Conservation (phyloP, 1,140 invertebrate genomes). For the Polypedilum vanderplanki region DNA sequence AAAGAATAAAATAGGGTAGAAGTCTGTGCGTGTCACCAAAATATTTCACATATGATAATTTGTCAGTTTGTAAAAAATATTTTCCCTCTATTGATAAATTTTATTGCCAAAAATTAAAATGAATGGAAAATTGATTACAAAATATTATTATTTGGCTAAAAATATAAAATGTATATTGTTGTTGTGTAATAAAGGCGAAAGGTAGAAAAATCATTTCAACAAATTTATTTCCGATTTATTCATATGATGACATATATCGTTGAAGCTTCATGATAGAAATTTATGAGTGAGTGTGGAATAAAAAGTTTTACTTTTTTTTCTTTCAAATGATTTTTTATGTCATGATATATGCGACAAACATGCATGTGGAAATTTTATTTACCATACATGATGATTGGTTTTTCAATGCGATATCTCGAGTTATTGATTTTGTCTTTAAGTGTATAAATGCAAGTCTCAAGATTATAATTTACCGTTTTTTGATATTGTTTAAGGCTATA, state of each 20-base stretch:
- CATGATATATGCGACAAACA: background rate
- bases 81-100: background rate
- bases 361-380: slow-evolving; percentile 12
- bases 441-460: background rate
- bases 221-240: slow-evolving; percentile 20
- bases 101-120: slow-evolving; percentile 28
- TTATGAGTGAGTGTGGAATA: background rate
- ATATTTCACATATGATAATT: slow-evolving; percentile 24
- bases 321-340: background rate
- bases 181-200: slow-evolving; percentile 28
- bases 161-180: slow-evolving; percentile 27
- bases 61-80: background rate
- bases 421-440: slow-evolving; percentile 8
- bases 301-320: background rate
- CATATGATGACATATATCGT: slow-evolving; percentile 15
- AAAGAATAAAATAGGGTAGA: background rate
- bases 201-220: background rate
- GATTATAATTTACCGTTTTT: too few species aligned
- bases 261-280: background rate
- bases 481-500: background rate
- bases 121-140: slow-evolving; percentile 28
- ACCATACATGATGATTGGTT: slow-evolving; percentile 17
- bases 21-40: background rate
- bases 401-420: slow-evolving; percentile 19
- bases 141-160: slow-evolving; percentile 9